Base-by-base conservation (phyloP, 2,113 vertebrate genomes). In the Callospermophilus lateralis region DNA sequence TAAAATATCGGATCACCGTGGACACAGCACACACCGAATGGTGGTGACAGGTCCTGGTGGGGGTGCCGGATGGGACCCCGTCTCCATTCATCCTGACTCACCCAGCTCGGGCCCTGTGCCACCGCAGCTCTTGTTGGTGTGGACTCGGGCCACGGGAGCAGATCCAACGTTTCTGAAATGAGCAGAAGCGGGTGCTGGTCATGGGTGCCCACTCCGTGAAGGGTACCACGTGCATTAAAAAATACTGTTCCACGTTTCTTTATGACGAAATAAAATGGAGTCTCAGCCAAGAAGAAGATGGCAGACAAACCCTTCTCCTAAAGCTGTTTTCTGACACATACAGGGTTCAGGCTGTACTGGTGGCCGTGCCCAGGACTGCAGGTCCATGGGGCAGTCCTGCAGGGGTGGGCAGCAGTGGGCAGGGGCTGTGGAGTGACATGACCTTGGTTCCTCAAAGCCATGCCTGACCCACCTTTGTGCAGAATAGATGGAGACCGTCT, bases 31-130 rank as follows among this genome's bases (percentile, higher is more conserved):
- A 70, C 7, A 32, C 87, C 67, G 67, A 89, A 90, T 90, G 96
- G 94, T 51, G 4, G 2, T 0, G 42, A 20, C 73, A 78, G 94
- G 76, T 19, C 72, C 55, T 1, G 39, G 58, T 28, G 37, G 87
- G 77, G 67, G 53, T 1, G 1, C 37, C 39, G 8, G 39, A 58
- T 30, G 26, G 84, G 83, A 48, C 34, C 63, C 1, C 1, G 20
- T 9, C 81, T 78, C 67, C 96, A 95, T 94, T 97, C 97, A 97
- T 70, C 68, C 85, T 37, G n/a, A 58, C 70, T 65, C 39, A n/a
- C 51, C 93, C 39, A 20, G 94, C 76, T 85, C 17, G 12, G 84
- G 87, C 89, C 55, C 24, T 4, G n/a, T n/a, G n/a, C 88, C 32
- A 42, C 51, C n/a, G 48, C 58, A 61, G 53, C 13, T 81, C 17